Evolutionary conservation across 92 coral and sea anemone genomes (phyloP), one percentile per base, ranked within the genome.

Genomic region (Porites divaricata): DNA sequence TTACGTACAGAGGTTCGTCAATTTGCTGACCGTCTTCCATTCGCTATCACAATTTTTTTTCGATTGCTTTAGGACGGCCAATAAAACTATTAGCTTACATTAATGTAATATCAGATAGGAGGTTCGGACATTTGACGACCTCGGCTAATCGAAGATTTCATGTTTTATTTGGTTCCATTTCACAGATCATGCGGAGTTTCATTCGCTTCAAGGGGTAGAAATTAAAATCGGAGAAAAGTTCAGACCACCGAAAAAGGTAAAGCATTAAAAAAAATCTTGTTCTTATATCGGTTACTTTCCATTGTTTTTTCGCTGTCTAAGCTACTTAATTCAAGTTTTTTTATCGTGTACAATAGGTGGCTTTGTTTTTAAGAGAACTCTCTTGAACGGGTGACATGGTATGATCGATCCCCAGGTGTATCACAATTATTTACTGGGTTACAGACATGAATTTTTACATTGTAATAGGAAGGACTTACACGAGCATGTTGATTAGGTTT

Each of bases 161-260:
- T 80, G 25, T 64, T 28, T 17, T 28, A 49, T 68, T 66, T 63
- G 41, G 26, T 17, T 50, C n/a, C 21, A 52, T 53, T 80, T 24
- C 74, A 35, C 45, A 97, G 99, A 95, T 89, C 91, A 95, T 86
- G 98, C 97, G 9, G 98, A 95, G 53, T 81, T 85, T 71, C 85
- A 90, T 15, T 96, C 98, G 20, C 83, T 97, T 9, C 92, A 92
- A 75, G 99, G 99, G 19, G 97, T 97, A 15, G 93, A 97, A 71
- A 88, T 97, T 2, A 97, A 97, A 81, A 90, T 97, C 48, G 99
- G 99, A 71, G 96, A 93, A 75, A 89, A 86, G 12, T 97, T 91
- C 79, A 87, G 86, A 61, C 99, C 99, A 8, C 99, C 99, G 17
- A 89, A 80, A 70, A 97, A 97, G 97, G 99, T 97, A 70, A n/a